Base-by-base conservation (phyloP, 2,888 invertebrate species). In the Yponomeuta evonymella region DNA sequence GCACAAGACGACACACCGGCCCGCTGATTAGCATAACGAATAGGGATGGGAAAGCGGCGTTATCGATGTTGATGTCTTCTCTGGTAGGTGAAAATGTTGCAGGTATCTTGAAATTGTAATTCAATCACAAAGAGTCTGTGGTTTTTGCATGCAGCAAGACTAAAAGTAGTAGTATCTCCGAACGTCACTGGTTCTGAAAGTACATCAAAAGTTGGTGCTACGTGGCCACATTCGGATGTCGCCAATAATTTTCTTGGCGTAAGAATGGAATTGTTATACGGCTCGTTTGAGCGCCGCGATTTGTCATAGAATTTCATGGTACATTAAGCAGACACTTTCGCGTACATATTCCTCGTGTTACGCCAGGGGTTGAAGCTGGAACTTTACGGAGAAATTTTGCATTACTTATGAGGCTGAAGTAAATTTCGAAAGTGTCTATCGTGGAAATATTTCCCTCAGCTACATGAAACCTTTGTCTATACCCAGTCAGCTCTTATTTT, bases 1-100 rank as follows among this genome's bases (percentile, higher is more conserved):
- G 89, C 90, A 90, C 87, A 90, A 90, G 89, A 88, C 86, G 88
- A 87, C 88, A 89, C 88, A 87, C 43, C 84, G 84, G 88, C 85
- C 84, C 80, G 79, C 83, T 85, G 88, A 90, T 90, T 90, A 90
- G 85, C 89, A 89, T 90, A 85, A 82, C 83, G 15, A 75, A 75
- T 84, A 90, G 89, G 81, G 88, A 72, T 80, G 86, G 75, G 72
- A 33, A 69, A n/a, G 63, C 36, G 33, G 6, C 4, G 65, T 1
- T 15, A 15, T 58, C 51, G 51, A 58, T 58, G 51, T 43, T 43
- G 43, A 43, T 4, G 33, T 33, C 33, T 43, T 5, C 6, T 9
- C 5, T 43, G 8, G 6, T 43, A 8, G 8, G 8, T 5, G 43
- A 43, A 43, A 43, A 43, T 43, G 43, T 43, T 43, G 8, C 43